Percentiles rank a stretch among this genome's conserved stretches.
Evolutionary conservation across 2,888 invertebrate species (phyloP).

Genomic region (Drosophila conformis): DNA sequence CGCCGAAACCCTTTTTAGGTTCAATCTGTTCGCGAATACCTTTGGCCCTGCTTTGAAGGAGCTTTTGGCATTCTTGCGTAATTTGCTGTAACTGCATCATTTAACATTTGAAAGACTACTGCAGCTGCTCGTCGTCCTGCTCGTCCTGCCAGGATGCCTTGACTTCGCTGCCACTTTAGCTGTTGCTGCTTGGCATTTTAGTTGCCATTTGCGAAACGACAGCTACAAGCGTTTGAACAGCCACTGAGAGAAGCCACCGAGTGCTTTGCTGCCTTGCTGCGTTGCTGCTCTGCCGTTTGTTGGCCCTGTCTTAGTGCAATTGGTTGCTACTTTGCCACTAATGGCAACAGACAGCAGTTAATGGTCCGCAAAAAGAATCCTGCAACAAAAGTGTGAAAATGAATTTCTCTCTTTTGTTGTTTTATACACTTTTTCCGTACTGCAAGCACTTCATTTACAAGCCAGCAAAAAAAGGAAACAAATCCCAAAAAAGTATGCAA

Average conservation of each 20-base stretch:
- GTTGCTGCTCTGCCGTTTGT: conserved; percentile 50
- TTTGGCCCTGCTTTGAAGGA: conserved; percentile 44
- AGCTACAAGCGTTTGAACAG: conserved; percentile 47
- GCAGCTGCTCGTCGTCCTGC: conserved; percentile 10
- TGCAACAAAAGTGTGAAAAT: conserved; percentile 60
- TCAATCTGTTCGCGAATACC: conserved; percentile 52
- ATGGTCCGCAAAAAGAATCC: conserved; percentile 63
- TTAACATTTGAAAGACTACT: conserved; percentile 73
- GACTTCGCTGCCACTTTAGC: conserved; percentile 35
- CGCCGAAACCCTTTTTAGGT: conserved; percentile 36
- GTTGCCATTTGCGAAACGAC: conserved; percentile 65
- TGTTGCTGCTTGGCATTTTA: conserved; percentile 56
- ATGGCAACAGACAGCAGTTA: conserved; percentile 75
- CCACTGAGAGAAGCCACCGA: conserved; percentile 43
- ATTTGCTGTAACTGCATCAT: conserved; percentile 76
- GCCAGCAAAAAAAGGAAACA: neutral
- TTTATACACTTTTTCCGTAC: conserved; percentile 9
- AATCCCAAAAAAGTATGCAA: conserved; percentile 17
- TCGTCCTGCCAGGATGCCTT: conserved; percentile 11
- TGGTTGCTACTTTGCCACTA: conserved; percentile 70
- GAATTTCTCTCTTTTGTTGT: conserved; percentile 24
- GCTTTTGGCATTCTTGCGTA: conserved; percentile 59
- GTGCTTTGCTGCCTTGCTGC: conserved; percentile 58
- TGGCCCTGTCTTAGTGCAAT: conserved; percentile 41
- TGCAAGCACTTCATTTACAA: conserved; percentile 8